These are phyloP conservation scores for Didymodactylos carnosus DNA, from an alignment of 2,888 invertebrate genomes.

Conservation along the genomic window DNA sequence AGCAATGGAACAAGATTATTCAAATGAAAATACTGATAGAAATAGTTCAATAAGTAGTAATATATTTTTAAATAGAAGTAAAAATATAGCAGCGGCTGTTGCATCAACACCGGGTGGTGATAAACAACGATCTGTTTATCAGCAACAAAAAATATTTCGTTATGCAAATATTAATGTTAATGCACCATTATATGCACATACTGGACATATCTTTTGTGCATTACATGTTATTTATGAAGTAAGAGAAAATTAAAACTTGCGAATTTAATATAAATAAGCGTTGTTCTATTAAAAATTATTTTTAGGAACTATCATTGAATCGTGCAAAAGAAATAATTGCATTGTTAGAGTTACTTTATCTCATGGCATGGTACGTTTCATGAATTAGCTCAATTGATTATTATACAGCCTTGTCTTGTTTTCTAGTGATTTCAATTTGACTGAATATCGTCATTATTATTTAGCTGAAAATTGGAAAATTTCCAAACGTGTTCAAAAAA, in stretches of 20 bases:
- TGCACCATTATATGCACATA: not conserved
- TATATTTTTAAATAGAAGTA: not conserved
- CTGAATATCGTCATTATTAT: not conserved
- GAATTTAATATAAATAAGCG: too few relatives aligned
- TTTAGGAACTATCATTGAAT: not conserved
- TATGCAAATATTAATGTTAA: not conserved
- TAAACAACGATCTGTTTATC: too few relatives aligned
- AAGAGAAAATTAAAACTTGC: too few relatives aligned
- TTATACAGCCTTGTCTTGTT: not conserved
- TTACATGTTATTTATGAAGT: slow-evolving; percentile 1
- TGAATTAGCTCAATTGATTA: too few relatives aligned
- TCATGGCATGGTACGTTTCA: not conserved
- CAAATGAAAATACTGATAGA: not conserved
- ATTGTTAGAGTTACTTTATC: not conserved
- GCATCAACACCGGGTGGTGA: not conserved
- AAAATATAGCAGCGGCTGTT: not conserved
- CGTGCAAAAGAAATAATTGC: not conserved
- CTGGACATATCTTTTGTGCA: not conserved
- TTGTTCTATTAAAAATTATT: not conserved
- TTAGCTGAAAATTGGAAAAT: not conserved
- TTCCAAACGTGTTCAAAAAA: not conserved
- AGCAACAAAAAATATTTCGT: not conserved
- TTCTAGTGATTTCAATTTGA: not conserved
- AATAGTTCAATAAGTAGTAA: too few relatives aligned
- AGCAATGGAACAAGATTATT: too few relatives aligned